Base-by-base conservation (phyloP, 2,888 invertebrate genomes). In the Dysmachus trigonus region DNA sequence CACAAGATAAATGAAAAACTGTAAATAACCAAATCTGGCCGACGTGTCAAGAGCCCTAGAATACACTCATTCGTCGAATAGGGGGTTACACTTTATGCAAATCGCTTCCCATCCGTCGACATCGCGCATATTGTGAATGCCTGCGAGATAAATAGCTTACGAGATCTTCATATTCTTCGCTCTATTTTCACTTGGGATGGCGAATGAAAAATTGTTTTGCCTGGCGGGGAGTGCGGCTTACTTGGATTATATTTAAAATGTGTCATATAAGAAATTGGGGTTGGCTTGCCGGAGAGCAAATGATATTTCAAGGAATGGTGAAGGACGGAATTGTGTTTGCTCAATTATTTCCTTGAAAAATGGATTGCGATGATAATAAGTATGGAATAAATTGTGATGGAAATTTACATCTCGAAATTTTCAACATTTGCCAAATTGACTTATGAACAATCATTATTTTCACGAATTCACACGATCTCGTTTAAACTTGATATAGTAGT, bases 201-300 rank as follows among this genome's bases (percentile, higher is more conserved):
- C 22, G 15, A 22, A 76, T 76, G 76, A 76, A 76, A 76, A 76
- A 76, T 76, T 76, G 76, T 76, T 76, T 76, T 27, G 27, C 35
- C 22, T 41, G 41, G 35, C 18, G 76, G 41, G 18, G 15, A 76
- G 35, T 13, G 33, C 15, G 33, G 73, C 76, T 33, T 76, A 38
- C 76, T 41, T n/a, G 76, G 76, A 76, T 76, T 38, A 76, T 76
- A 76, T 76, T 76, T 76, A 76, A 41, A 76, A 41, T 27, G 41
- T 27, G 41, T 41, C 76, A 27, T 38, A 35, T 38, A 35, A 33
- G 41, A 76, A 76, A 76, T 76, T 76, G 76, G 76, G 22, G 27
- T 18, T 41, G 35, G n/a, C 22, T 13, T n/a, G n/a, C n/a, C n/a
- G n/a, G 35, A 18, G 13, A 35, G 76, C 76, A 33, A 41, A 76